These are phyloP conservation scores for Siniperca knerii DNA, from an alignment of 2,113 vertebrate genomes.

Conservation along the genomic window DNA sequence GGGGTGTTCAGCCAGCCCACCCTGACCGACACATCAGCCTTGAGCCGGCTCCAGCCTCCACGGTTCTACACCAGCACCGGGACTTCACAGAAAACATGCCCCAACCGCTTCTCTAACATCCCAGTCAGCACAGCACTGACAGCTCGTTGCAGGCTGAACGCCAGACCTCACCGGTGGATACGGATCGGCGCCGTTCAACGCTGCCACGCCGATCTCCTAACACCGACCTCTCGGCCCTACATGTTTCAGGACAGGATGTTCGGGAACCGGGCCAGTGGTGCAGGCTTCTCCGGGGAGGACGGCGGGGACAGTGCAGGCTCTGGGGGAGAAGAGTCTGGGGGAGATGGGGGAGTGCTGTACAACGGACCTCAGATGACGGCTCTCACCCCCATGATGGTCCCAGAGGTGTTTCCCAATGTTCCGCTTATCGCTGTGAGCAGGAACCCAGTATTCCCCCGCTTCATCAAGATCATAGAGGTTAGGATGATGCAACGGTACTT, in stretches of 20 bases:
- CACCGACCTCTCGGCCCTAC: neutral
- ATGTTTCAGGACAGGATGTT: constrained; percentile 60
- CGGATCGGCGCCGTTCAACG: constrained; percentile 40
- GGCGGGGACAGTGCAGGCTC: constrained; percentile 77
- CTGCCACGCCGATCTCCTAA: neutral
- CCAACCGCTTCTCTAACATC: neutral
- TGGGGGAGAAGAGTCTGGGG: constrained; percentile 83
- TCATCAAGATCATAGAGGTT: constrained; percentile 99
- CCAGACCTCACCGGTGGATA: constrained; percentile 58
- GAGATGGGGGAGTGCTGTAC: constrained; percentile 80
- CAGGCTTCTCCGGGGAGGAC: constrained; percentile 80
- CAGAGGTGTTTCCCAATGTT: constrained; percentile 94
- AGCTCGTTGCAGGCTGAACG: constrained; percentile 34
- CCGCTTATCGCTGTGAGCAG: constrained; percentile 94
- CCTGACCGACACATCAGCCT: neutral
- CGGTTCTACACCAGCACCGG: constrained; percentile 46
- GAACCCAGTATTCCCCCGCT: constrained; percentile 96
- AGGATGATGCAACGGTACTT: constrained; percentile 31
- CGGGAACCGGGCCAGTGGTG: constrained; percentile 75
- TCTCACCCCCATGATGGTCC: constrained; percentile 93
- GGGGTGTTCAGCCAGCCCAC: neutral
- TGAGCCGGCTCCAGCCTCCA: neutral
- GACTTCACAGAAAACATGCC: constrained; percentile 15
- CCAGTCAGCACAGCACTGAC: constrained; percentile 14
- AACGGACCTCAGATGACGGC: constrained; percentile 89